Evolutionary conservation across 2,888 invertebrate species (phyloP).

Genomic region (Aproaerema taeniolella): DNA sequence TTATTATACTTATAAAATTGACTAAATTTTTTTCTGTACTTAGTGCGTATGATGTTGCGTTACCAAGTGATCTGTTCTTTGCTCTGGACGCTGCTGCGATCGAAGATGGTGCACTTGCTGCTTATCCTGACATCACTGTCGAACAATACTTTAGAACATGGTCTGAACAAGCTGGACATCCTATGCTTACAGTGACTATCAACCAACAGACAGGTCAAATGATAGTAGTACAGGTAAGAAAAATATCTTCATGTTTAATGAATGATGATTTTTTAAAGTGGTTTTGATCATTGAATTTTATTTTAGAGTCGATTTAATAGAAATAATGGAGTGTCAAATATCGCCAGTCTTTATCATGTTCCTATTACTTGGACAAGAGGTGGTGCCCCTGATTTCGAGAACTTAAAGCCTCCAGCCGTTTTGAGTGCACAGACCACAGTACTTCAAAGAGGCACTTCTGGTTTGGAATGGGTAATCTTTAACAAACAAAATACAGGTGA

Average conservation of each 20-base stretch:
- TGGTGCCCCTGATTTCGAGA: constrained; percentile 48
- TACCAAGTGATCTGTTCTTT: constrained; percentile 69
- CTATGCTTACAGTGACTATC: constrained; percentile 69
- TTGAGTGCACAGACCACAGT: constrained; percentile 30
- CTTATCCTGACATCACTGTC: constrained; percentile 47
- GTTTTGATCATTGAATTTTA: not conserved
- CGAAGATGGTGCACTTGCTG: constrained; percentile 38
- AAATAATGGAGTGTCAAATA: constrained; percentile 34
- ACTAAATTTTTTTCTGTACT: not conserved
- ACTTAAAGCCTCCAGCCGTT: constrained; percentile 54
- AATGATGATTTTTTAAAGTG: not conserved
- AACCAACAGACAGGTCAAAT: constrained; percentile 53
- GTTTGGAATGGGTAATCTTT: constrained; percentile 77
- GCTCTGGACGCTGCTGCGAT: constrained; percentile 57
- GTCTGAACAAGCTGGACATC: constrained; percentile 80
- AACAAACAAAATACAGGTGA: constrained; percentile 79
- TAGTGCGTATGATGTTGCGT: constrained; percentile 59
- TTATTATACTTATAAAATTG: constrained; percentile 2
- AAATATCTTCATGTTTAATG: not conserved
- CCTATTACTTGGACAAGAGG: constrained; percentile 66
- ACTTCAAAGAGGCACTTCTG: constrained; percentile 41
- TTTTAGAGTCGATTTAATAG: constrained; percentile 55
- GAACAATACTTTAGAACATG: constrained; percentile 75
- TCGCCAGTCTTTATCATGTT: constrained; percentile 46
- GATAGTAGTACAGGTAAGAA: constrained; percentile 48